Evolutionary conservation across 2,113 vertebrate species (phyloP), one percentile per base, ranked within the genome.

Genomic region (Hucho hucho): DNA sequence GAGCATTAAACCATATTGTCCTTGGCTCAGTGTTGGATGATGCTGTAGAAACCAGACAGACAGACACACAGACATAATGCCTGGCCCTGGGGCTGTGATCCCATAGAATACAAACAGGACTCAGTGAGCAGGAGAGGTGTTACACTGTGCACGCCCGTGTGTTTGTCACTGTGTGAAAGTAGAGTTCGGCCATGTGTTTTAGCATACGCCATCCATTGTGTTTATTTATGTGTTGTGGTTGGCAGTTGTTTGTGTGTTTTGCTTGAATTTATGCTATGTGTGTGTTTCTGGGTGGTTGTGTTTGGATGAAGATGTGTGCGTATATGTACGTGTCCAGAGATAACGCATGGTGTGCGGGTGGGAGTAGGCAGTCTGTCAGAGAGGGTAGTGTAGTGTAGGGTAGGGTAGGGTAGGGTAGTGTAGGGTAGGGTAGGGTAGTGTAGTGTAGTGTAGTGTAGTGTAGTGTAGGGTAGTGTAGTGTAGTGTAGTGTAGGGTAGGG

Each of bases 391-490:
- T 53, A 53, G 47, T 9, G 43, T 46, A 9, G 43, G 2, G 5
- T 46, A 9, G 43, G 74, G 53, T 74, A n/a, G n/a, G n/a, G n/a
- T n/a, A n/a, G n/a, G n/a, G n/a, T n/a, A n/a, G n/a, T n/a, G 79
- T 81, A 85, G 83, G n/a, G n/a, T n/a, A n/a, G 49, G 4, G 49
- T 53, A 53, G 47, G 13, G 43, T 46, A 9, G 43, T 46, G 5
- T 46, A 9, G 43, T 75, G 53, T 74, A n/a, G n/a, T n/a, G n/a
- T n/a, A n/a, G n/a, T n/a, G n/a, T n/a, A n/a, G n/a, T n/a, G 79
- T 81, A 85, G 83, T 84, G 79, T n/a, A n/a, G n/a, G 61, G 74
- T 67, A 69, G 49, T 14, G 49, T 53, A 53, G 47, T 9, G 43
- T 46, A 9, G 43, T 46, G 5, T 46, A 9, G 43, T 75, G 53